Evolutionary conservation across 1,140 invertebrate species (phyloP), one percentile per base, ranked within the genome.

Genomic region (Mycetomoellerius zeteki): DNA sequence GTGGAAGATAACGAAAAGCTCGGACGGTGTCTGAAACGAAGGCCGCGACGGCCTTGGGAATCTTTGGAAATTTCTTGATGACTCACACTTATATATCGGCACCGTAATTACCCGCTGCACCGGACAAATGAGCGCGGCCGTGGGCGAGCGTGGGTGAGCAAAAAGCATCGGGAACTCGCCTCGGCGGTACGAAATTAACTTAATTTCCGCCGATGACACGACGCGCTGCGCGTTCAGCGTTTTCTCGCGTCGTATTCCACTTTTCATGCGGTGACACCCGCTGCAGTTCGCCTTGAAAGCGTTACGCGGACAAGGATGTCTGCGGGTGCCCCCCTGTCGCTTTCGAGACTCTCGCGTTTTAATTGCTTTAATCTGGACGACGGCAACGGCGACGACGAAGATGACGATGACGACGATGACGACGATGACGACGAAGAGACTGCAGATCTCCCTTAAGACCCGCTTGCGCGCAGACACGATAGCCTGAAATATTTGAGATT

Each of bases 171-270:
- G 78, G 52, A 14, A 56, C 24, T 54, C 21, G 33, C 19, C 3
- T 69, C 47, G 30, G 54, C 3, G 37, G 14, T 69, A 60, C 77
- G 64, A 88, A 90, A 90, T 90, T 90, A 90, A 88, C 71, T 90
- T 86, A 85, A 90, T 90, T 90, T 86, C 64, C 86, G 27, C 43
- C 64, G 88, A 90, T 90, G 88, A 90, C 88, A 67, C 81, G 88
- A 72, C 86, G 47, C 72, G 56, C 62, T 50, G 56, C 56, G 21
- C 52, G 21, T 54, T 75, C 69, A 33, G n/a, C 76, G 27, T 75
- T 86, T 85, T 64, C 60, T 69, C 64, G 24, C 12, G 47, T 58
- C 58, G 75, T 76, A 88, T 88, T 89, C 86, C 86, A 90, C 80
- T 90, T 90, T 90, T 88, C 88, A 77, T 86, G 8, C 64, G 69